A percentile compares a stretch with the other conserved stretches of the same genome.
These are phyloP conservation scores for Natator depressus DNA, from an alignment of 2,113 vertebrate genomes.

Conservation along the genomic window DNA sequence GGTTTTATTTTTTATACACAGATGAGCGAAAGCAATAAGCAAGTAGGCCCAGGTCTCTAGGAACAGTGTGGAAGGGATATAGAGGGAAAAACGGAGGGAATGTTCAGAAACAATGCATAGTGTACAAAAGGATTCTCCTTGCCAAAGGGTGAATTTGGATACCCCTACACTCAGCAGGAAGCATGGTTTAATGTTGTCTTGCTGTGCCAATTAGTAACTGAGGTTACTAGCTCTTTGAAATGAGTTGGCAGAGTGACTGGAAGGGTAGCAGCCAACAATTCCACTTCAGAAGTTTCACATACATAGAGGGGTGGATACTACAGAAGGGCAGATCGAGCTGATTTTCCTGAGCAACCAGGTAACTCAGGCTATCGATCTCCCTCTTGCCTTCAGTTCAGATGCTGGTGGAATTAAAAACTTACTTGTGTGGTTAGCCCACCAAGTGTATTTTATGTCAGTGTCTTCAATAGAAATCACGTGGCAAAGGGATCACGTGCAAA, in stretches of 20 bases:
- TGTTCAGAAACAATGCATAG: not conserved
- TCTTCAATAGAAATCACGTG: not conserved
- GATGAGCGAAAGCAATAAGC: not conserved
- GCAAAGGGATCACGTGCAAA: not conserved
- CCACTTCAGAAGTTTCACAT: not conserved
- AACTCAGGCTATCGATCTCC: fast-evolving
- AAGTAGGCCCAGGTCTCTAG: not conserved
- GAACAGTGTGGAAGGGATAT: not conserved
- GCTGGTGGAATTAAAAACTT: not conserved
- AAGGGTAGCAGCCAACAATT: not conserved
- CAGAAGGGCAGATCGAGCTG: not conserved
- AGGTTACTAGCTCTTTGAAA: not conserved
- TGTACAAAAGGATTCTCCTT: not conserved
- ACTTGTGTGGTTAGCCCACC: fast-evolving
- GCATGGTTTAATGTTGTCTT: fast-evolving
- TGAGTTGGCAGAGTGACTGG: conserved; percentile 8
- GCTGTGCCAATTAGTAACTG: not conserved
- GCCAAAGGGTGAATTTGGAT: not conserved
- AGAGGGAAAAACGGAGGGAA: not conserved
- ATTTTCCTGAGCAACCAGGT: not conserved
- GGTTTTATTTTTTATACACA: not conserved
- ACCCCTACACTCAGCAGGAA: not conserved
- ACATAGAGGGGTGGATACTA: not conserved
- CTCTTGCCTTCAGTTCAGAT: not conserved
- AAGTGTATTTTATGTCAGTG: not conserved